Conservation (phyloP, 2,797 vertebrate species). For the Acridotheres tristis region DNA sequence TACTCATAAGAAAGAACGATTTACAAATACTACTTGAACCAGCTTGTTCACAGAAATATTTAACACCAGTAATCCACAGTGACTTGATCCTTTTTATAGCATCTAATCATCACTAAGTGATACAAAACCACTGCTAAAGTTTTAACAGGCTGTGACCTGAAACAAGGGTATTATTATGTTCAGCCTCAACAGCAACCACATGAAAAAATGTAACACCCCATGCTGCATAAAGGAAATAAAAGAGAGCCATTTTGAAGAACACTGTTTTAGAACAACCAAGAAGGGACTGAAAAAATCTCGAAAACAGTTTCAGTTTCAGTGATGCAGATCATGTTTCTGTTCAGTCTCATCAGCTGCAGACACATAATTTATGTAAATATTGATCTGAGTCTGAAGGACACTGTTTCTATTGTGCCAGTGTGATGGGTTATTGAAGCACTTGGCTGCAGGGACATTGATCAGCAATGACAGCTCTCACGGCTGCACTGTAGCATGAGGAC, state of each 20-base stretch:
- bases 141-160: not conserved
- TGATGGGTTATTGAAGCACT: conserved; percentile 24
- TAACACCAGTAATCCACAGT: not conserved
- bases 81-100: not conserved
- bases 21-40: not conserved
- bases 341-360: conserved; percentile 34
- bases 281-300: not conserved
- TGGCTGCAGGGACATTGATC: conserved; percentile 43
- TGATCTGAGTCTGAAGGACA: conserved; percentile 54
- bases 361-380: conserved; percentile 49
- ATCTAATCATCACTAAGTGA: not conserved
- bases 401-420: conserved; percentile 9
- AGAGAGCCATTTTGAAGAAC: not conserved
- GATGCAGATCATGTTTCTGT: not conserved
- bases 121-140: not conserved
- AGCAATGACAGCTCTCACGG: not conserved
- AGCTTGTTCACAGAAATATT: not conserved
- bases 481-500: not conserved
- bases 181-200: not conserved
- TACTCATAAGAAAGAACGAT: not conserved
- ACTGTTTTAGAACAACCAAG: not conserved
- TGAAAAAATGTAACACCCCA: not conserved
- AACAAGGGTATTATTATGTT: not conserved
- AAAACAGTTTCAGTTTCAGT: not conserved
- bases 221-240: not conserved